A percentile compares a stretch with the other conserved stretches of the same genome.
These are phyloP conservation scores for Leptinotarsa haldemani DNA, from an alignment of 2,888 invertebrate species.

Conservation along the genomic window DNA sequence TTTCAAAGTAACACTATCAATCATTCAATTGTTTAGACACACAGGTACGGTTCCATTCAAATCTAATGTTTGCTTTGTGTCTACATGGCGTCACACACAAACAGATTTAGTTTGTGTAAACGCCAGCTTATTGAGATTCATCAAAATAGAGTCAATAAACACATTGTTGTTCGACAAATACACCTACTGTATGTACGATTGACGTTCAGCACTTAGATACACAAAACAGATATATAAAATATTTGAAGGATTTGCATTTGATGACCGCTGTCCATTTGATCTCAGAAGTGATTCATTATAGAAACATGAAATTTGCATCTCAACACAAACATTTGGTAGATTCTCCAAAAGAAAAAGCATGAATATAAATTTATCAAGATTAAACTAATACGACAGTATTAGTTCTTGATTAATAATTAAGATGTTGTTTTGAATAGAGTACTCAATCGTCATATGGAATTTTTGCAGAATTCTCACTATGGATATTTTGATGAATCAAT, in stretches of 20 bases:
- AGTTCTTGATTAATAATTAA: no score
- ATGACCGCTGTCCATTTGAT: no score
- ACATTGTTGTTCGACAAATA: conserved; percentile 17
- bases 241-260: background rate
- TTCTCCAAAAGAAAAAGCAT: no score
- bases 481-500: no score
- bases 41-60: background rate
- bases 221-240: background rate
- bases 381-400: no score
- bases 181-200: conserved; percentile 1
- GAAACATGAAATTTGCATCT: no score
- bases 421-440: no score
- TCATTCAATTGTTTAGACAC: background rate
- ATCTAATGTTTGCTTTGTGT: conserved; percentile 15
- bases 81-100: conserved; percentile 19
- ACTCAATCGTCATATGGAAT: no score
- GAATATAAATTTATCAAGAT: no score
- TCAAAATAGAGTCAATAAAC: conserved; percentile 21
- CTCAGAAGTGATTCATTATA: no score
- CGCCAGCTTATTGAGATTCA: conserved; percentile 23
- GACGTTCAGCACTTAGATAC: background rate
- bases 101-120: conserved; percentile 25
- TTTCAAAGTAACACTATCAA: conserved; percentile 8
- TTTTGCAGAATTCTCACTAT: no score
- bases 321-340: no score